A percentile compares a stretch with the other conserved stretches of the same genome.
phyloP scores from a whole-genome alignment of 2,797 vertebrate species.

The Helarctos malayanus region DNA sequence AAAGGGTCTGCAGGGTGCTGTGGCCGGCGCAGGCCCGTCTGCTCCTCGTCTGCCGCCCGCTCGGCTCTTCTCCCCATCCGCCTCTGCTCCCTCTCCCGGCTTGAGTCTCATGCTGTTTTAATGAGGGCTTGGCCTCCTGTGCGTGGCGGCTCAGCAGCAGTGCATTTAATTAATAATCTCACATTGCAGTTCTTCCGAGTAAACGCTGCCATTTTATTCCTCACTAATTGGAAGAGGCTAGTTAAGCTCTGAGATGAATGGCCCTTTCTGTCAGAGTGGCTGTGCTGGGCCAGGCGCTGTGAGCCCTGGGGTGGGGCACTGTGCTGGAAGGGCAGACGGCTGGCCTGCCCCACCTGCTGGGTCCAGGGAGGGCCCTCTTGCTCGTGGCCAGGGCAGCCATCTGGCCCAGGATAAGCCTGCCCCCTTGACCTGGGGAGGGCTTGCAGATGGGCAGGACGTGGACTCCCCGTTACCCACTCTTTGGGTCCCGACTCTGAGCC shows the following conservation, averaged over 20 bases:
- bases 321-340: neutral
- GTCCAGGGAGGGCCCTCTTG: neutral
- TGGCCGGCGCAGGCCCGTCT: neutral
- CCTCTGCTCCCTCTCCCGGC: neutral
- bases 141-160: slow-evolving; percentile 29
- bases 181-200: slow-evolving; percentile 53
- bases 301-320: neutral
- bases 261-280: slow-evolving; percentile 41
- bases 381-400: neutral
- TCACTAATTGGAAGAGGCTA: slow-evolving; percentile 79
- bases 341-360: neutral
- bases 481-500: neutral
- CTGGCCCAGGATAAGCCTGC: neutral
- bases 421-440: neutral
- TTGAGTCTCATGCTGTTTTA: slow-evolving; percentile 67
- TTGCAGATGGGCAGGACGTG: neutral
- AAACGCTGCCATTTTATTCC: slow-evolving; percentile 68
- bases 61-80: too few relatives aligned
- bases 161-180: slow-evolving; percentile 81
- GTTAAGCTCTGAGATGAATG: slow-evolving; percentile 76
- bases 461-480: neutral
- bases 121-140: slow-evolving; percentile 71
- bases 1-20: neutral
- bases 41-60: fast-evolving
- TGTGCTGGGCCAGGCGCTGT: neutral